These are phyloP conservation scores for Pogonocherus hispidulus DNA, from an alignment of 2,888 invertebrate genomes.

Conservation along the genomic window DNA sequence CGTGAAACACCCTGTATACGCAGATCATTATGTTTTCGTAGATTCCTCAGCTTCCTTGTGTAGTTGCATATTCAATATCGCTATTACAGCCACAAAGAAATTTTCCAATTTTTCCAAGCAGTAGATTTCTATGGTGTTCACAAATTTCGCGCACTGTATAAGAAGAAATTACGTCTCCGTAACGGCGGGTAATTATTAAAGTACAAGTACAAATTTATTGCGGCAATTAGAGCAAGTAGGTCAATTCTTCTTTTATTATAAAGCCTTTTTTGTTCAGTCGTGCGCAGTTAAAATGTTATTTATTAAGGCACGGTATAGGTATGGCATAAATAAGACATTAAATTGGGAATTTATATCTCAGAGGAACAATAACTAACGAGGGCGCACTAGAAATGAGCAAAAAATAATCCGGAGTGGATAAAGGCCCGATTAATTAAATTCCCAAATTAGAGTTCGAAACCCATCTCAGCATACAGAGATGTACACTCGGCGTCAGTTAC, in stretches of 20 bases:
- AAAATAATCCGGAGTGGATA: constrained; percentile 39
- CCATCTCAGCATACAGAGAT: constrained; percentile 21
- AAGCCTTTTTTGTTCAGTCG: constrained; percentile 14
- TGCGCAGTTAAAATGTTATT: constrained; percentile 30
- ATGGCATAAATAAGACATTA: constrained; percentile 37
- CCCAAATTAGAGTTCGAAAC: constrained; percentile 33
- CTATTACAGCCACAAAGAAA: too few species aligned
- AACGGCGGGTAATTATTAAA: constrained; percentile 9
- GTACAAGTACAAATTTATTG: constrained; percentile 16
- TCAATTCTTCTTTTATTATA: constrained; percentile 24
- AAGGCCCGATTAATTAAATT: constrained; percentile 44
- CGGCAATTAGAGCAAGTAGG: constrained; percentile 18
- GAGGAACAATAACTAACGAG: constrained; percentile 38
- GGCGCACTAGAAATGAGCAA: constrained; percentile 37
- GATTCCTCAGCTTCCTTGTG: too few species aligned
- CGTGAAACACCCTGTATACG: too few species aligned
- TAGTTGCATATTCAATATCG: too few species aligned
- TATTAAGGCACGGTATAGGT: constrained; percentile 34
- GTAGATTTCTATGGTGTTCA: background rate
- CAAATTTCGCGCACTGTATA: too few species aligned
- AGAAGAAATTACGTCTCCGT: background rate
- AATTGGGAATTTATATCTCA: constrained; percentile 39
- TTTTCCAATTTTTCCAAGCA: background rate
- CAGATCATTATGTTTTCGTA: too few species aligned
- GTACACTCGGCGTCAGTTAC: background rate